These are phyloP conservation scores for Antechinus flavipes DNA, from an alignment of 2,113 vertebrate species.

Conservation along the genomic window DNA sequence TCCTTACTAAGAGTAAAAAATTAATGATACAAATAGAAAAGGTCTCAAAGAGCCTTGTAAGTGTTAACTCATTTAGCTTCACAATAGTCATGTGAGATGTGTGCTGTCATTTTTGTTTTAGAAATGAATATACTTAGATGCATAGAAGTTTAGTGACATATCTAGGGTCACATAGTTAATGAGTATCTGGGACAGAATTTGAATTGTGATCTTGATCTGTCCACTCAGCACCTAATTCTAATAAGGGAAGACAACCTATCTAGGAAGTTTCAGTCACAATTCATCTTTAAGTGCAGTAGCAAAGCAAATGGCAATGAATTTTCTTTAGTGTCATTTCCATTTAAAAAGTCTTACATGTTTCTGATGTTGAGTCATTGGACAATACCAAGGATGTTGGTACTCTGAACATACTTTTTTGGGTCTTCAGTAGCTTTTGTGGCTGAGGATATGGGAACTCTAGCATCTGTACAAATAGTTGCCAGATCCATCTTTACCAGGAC, in stretches of 20 bases:
- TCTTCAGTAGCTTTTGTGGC: neutral
- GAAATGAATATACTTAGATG: no score
- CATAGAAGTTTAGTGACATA: no score
- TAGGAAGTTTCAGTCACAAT: neutral
- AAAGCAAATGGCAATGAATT: neutral
- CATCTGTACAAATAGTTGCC: neutral
- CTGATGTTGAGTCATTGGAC: neutral
- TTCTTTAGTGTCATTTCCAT: neutral
- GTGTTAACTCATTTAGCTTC: no score
- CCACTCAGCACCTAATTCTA: neutral
- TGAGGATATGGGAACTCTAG: neutral
- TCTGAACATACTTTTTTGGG: neutral
- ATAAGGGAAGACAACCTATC: neutral
- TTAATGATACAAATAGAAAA: neutral
- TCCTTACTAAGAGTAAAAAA: neutral
- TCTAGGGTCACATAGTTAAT: no score
- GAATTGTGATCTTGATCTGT: no score
- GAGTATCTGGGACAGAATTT: no score
- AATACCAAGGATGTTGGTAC: neutral
- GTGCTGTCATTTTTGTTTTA: no score
- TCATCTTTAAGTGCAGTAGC: neutral
- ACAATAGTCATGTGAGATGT: no score
- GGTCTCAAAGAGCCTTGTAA: no score
- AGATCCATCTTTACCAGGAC: neutral
- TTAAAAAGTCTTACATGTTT: neutral